phyloP scores from a whole-genome alignment of 2,113 vertebrate species.

The Erpornis zantholeuca region DNA sequence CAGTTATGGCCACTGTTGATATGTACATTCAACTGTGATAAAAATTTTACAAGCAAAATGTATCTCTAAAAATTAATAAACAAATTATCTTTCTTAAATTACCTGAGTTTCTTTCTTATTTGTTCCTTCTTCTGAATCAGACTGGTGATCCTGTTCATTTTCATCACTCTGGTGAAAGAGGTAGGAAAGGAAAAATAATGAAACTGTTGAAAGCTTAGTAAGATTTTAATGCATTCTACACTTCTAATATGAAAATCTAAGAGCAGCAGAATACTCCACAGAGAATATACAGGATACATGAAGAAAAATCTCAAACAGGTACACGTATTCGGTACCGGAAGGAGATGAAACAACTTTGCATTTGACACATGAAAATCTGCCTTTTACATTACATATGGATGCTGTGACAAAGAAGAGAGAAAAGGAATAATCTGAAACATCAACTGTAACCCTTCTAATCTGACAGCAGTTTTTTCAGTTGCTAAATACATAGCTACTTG shows the following conservation, averaged over 20 bases:
- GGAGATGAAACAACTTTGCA: not conserved
- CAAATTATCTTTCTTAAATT: not conserved
- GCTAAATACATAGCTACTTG: not conserved
- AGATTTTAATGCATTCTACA: not conserved
- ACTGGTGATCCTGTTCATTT: conserved; percentile 92
- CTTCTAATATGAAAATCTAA: not conserved
- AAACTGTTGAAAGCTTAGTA: not conserved
- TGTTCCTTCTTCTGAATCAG: conserved; percentile 90
- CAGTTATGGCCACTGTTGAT: not conserved
- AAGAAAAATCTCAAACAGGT: not conserved
- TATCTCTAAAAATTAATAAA: not conserved
- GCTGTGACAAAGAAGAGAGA: not conserved
- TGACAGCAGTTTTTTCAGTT: not conserved
- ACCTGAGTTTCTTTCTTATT: conserved; percentile 91
- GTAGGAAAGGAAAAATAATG: not conserved
- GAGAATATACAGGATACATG: not conserved
- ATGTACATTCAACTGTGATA: not conserved
- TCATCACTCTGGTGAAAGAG: conserved; percentile 86
- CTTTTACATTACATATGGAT: not conserved
- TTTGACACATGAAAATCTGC: not conserved
- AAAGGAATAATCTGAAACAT: not conserved
- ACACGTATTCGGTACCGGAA: not conserved
- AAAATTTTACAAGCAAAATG: not conserved
- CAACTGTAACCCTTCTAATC: not conserved
- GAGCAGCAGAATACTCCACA: not conserved